Percentiles rank a stretch among this genome's conserved stretches.
These are phyloP conservation scores for Mellivora capensis DNA, from an alignment of 2,113 vertebrate genomes.

Conservation along the genomic window DNA sequence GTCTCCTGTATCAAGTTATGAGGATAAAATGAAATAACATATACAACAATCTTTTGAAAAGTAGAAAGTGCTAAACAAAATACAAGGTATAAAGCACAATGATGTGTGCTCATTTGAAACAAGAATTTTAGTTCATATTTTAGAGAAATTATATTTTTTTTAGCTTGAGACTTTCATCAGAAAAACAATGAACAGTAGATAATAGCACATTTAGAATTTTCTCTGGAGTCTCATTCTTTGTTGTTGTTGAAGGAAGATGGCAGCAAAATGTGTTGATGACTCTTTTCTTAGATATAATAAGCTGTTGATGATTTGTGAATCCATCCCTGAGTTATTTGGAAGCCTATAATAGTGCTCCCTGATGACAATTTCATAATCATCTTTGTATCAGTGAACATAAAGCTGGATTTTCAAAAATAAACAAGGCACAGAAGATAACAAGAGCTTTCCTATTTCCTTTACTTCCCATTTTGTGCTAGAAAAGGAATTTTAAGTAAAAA, in stretches of 20 bases:
- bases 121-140: slow-evolving; percentile 29
- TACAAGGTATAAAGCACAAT: neutral
- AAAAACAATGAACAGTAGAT: slow-evolving; percentile 9
- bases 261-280: slow-evolving; percentile 38
- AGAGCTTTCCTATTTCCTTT: slow-evolving; percentile 13
- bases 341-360: slow-evolving; percentile 20
- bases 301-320: neutral
- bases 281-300: slow-evolving; percentile 44
- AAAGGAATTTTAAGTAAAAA: slow-evolving; percentile 30
- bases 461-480: neutral
- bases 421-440: neutral
- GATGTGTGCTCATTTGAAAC: slow-evolving; percentile 1
- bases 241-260: slow-evolving; percentile 25
- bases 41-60: slow-evolving; percentile 40
- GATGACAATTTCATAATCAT: slow-evolving; percentile 40
- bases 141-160: slow-evolving; percentile 60
- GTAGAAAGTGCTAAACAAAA: slow-evolving; percentile 36
- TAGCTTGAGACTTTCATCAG: slow-evolving; percentile 57
- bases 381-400: slow-evolving; percentile 36
- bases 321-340: neutral
- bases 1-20: neutral
- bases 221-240: slow-evolving; percentile 45
- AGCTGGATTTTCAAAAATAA: slow-evolving; percentile 58
- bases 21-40: slow-evolving; percentile 6
- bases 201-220: slow-evolving; percentile 30